Evolutionary conservation across 2,113 vertebrate genomes (phyloP).

Genomic region (Otolemur garnettii): DNA sequence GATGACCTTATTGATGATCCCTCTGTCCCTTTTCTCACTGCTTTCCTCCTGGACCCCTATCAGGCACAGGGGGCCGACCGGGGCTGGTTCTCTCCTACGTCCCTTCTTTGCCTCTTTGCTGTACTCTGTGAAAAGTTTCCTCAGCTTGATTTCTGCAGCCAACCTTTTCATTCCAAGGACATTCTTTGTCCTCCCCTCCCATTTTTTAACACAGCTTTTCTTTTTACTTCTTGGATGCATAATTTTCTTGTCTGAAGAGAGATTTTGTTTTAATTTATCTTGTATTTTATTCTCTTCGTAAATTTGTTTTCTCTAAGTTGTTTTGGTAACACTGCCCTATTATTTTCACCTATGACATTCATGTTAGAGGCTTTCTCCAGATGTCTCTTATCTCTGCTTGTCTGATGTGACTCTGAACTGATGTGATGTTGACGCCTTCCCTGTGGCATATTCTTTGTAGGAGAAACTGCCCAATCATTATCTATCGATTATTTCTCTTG

Average conservation of each 20-base stretch:
- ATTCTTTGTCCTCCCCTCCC: neutral
- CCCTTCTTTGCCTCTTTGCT: neutral
- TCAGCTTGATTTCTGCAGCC: neutral
- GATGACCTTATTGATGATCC: neutral
- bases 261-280: neutral
- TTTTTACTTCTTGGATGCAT: neutral
- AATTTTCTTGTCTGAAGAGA: neutral
- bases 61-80: fast-evolving
- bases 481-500: neutral
- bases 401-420: neutral
- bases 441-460: neutral
- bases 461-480: neutral
- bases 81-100: neutral
- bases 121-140: neutral
- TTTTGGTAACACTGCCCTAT: neutral
- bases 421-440: neutral
- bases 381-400: neutral
- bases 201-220: neutral
- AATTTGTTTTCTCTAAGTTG: neutral
- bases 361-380: neutral
- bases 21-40: neutral
- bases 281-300: neutral
- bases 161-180: neutral
- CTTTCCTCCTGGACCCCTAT: neutral
- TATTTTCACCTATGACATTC: neutral